Evolutionary conservation across 1,140 invertebrate species (phyloP).

Genomic region (Coptotermes formosanus): DNA sequence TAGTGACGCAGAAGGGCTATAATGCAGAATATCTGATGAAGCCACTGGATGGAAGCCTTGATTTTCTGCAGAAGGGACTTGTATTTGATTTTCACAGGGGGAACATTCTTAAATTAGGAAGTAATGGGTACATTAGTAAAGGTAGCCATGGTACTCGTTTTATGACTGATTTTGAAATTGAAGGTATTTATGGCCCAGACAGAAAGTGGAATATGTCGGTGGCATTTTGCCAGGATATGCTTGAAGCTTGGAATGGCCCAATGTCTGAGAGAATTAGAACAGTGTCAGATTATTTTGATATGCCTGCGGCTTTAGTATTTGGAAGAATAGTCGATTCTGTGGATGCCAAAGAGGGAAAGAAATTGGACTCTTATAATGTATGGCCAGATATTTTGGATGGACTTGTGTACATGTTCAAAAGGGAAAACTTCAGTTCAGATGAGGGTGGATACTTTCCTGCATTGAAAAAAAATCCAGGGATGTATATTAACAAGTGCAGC

Average conservation of each 20-base stretch:
- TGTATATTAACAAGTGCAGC: conserved; percentile 64
- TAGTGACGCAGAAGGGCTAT: conserved; percentile 65
- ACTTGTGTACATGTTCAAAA: conserved; percentile 60
- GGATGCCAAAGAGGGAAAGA: conserved; percentile 54
- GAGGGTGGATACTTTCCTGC: conserved; percentile 61
- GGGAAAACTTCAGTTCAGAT: conserved; percentile 58
- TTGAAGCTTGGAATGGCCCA: conserved; percentile 62
- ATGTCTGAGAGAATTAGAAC: conserved; percentile 60
- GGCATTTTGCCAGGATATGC: conserved; percentile 54
- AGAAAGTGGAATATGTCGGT: conserved; percentile 59
- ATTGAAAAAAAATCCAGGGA: conserved; percentile 60
- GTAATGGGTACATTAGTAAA: conserved; percentile 61
- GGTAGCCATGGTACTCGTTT: conserved; percentile 68
- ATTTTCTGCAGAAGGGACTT: conserved; percentile 73
- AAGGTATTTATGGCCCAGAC: conserved; percentile 58
- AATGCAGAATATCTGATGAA: conserved; percentile 51
- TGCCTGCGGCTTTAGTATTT: conserved; percentile 64
- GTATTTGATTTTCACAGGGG: conserved; percentile 71
- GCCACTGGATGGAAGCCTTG: conserved; percentile 55
- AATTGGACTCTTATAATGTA: conserved; percentile 54
- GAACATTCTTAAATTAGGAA: conserved; percentile 65
- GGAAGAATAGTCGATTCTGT: conserved; percentile 69
- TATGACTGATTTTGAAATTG: conserved; percentile 59
- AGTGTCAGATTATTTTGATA: conserved; percentile 76
- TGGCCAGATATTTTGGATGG: conserved; percentile 67